phyloP scores from a whole-genome alignment of 2,797 vertebrate species.

The Xyrichtys novacula region DNA sequence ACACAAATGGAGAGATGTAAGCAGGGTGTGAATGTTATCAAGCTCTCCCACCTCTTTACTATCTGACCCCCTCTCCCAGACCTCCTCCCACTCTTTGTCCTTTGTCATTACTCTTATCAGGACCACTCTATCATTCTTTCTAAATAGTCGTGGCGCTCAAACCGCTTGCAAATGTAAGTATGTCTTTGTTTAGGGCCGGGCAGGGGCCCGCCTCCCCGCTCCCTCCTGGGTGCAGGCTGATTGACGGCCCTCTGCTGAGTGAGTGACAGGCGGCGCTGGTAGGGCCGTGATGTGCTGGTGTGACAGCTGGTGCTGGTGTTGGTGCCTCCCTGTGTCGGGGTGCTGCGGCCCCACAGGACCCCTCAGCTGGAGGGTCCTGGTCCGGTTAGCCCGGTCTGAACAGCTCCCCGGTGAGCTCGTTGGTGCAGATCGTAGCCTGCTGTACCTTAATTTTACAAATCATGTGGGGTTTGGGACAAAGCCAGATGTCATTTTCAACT shows the following conservation, averaged over 20 bases:
- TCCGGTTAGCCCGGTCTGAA: slow-evolving; percentile 44
- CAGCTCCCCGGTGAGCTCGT: slow-evolving; percentile 42
- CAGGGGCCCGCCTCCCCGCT: slow-evolving; percentile 69
- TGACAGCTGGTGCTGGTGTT: slow-evolving; percentile 73
- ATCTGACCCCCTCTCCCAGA: slow-evolving; percentile 68
- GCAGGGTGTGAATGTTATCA: slow-evolving; percentile 85
- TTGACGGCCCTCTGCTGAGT: slow-evolving; percentile 85
- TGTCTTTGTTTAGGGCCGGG: slow-evolving; percentile 83
- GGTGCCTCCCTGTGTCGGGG: slow-evolving; percentile 6
- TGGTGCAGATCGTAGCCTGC: slow-evolving; percentile 46
- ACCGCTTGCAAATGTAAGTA: slow-evolving; percentile 85
- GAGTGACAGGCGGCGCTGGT: slow-evolving; percentile 85
- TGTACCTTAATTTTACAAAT: slow-evolving; percentile 20
- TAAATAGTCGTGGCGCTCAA: slow-evolving; percentile 74
- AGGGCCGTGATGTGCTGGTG: slow-evolving; percentile 64
- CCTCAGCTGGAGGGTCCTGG: slow-evolving; percentile 43
- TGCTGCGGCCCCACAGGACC: slow-evolving; percentile 39
- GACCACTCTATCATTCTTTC: slow-evolving; percentile 85
- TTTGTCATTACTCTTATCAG: slow-evolving; percentile 87
- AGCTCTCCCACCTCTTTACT: slow-evolving; percentile 79
- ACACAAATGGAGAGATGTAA: slow-evolving; percentile 83
- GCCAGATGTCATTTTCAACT: not conserved
- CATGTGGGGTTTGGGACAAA: not conserved
- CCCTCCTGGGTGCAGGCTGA: slow-evolving; percentile 82
- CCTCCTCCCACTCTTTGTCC: slow-evolving; percentile 71